These are phyloP conservation scores for Andrena dorsata DNA, from an alignment of 2,888 invertebrate species.

Conservation along the genomic window DNA sequence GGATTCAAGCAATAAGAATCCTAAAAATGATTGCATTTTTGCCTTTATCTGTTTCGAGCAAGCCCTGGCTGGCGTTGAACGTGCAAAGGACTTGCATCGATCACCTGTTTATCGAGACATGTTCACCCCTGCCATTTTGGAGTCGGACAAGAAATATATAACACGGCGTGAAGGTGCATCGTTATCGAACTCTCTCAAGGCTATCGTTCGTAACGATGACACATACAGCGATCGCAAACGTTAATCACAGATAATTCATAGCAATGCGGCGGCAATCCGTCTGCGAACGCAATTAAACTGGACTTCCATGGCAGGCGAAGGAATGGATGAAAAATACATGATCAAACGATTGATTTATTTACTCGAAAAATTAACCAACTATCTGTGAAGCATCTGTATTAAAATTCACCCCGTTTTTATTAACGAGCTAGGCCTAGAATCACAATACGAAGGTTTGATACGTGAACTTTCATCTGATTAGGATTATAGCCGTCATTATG, in stretches of 20 bases:
- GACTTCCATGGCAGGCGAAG: too few species aligned
- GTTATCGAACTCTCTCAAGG: constrained; percentile 30
- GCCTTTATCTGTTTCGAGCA: too few species aligned
- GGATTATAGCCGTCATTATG: too few species aligned
- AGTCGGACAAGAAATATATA: constrained; percentile 3
- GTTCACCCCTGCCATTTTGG: constrained; percentile 12
- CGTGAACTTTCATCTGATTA: neutral
- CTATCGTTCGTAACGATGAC: constrained; percentile 27
- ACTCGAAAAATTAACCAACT: neutral
- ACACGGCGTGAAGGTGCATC: constrained; percentile 27
- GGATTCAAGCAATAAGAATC: too few species aligned
- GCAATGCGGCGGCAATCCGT: neutral
- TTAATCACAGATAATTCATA: neutral
- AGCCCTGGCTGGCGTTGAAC: neutral
- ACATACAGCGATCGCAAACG: neutral
- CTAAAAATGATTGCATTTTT: too few species aligned
- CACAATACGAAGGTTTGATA: neutral
- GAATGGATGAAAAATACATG: too few species aligned
- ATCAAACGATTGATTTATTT: too few species aligned
- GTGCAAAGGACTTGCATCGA: constrained; percentile 12
- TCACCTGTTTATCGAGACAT: constrained; percentile 46
- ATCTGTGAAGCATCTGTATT: neutral
- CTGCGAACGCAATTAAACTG: neutral
- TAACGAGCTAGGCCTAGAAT: neutral
- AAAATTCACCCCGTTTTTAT: neutral